phyloP scores from a whole-genome alignment of 2,113 vertebrate genomes.

The Syrmaticus mikado region DNA sequence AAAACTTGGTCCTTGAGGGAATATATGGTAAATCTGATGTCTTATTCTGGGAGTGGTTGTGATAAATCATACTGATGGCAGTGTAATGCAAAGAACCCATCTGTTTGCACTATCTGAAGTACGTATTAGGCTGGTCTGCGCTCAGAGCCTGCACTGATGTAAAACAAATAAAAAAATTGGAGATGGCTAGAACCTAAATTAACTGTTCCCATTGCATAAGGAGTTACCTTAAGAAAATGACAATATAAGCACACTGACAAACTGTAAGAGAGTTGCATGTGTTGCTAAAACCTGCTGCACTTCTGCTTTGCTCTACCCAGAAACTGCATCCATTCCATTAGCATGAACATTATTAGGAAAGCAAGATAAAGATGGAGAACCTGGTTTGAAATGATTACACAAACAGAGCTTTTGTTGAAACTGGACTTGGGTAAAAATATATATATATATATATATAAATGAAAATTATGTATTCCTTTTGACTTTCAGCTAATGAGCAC shows the following conservation, averaged over 20 bases:
- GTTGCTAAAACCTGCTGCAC: background rate
- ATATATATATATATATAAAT: no score
- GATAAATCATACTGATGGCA: background rate
- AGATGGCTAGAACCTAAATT: background rate
- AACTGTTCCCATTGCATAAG: background rate
- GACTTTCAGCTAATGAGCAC: no score
- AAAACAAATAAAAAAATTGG: background rate
- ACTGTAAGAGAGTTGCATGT: background rate
- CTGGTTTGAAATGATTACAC: background rate
- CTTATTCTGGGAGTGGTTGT: background rate
- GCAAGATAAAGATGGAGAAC: background rate
- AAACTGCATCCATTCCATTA: background rate
- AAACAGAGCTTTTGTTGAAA: background rate
- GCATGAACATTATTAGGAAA: background rate
- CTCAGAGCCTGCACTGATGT: background rate
- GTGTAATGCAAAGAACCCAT: background rate
- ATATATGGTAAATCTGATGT: constrained; percentile 12
- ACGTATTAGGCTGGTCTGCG: background rate
- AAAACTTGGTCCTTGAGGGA: background rate
- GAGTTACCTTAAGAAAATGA: background rate
- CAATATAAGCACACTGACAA: background rate
- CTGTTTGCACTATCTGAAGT: background rate
- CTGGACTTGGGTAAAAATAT: background rate
- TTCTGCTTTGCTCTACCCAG: background rate
- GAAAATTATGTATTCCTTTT: no score